Evolutionary conservation across 1,140 invertebrate species (phyloP).

Genomic region (Sycobia sp.): DNA sequence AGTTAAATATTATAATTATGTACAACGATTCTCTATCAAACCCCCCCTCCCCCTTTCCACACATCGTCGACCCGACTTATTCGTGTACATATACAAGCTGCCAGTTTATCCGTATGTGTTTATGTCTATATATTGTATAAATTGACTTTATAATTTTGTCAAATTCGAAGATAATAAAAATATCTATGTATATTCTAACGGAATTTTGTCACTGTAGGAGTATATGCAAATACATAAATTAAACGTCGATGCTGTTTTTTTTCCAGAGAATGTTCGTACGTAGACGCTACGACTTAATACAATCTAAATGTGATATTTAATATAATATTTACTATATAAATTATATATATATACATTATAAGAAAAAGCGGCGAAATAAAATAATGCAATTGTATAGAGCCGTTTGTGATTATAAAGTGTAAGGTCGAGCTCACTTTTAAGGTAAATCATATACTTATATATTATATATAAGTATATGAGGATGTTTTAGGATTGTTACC

Average conservation of each 20-base stretch:
- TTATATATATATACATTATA: constrained; percentile 39
- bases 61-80: no score
- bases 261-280: constrained; percentile 40
- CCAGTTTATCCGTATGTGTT: background rate
- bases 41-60: no score
- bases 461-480: no score
- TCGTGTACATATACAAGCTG: no score
- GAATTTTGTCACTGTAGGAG: constrained; percentile 31
- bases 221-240: constrained; percentile 43
- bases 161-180: no score
- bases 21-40: background rate
- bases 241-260: constrained; percentile 46
- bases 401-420: constrained; percentile 8
- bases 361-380: constrained; percentile 7
- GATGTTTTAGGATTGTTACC: background rate
- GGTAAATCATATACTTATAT: background rate
- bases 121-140: constrained; percentile 16
- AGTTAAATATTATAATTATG: background rate
- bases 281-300: constrained; percentile 59
- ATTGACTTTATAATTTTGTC: background rate
- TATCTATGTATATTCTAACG: no score
- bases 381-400: constrained; percentile 33
- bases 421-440: background rate
- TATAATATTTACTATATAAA: constrained; percentile 61
- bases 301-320: constrained; percentile 65